A percentile compares a stretch with the other conserved stretches of the same genome.
phyloP scores from a whole-genome alignment of 2,888 invertebrate species.

The Sinhomidia bicolor region DNA sequence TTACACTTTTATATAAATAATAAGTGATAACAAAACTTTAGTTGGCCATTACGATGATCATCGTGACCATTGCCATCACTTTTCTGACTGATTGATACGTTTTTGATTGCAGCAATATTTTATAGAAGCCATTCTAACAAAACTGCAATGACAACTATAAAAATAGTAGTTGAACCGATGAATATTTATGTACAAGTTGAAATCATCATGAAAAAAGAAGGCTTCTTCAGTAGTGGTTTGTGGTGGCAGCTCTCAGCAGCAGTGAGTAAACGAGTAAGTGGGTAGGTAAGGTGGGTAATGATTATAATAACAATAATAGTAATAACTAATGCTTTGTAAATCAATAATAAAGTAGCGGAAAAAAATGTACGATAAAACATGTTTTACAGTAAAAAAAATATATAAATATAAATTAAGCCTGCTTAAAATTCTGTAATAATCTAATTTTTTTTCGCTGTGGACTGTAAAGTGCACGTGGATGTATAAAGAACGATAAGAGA shows the following conservation, averaged over 20 bases:
- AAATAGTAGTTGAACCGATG: constrained; percentile 49
- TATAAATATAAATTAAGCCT: too few species aligned
- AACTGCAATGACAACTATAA: constrained; percentile 35
- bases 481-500: too few species aligned
- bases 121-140: constrained; percentile 14
- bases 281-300: background rate
- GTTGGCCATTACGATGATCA: constrained; percentile 43
- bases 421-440: too few species aligned
- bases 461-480: too few species aligned
- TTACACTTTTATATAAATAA: background rate
- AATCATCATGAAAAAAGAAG: background rate
- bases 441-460: too few species aligned
- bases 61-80: constrained; percentile 42
- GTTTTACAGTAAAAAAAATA: too few species aligned
- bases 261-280: background rate
- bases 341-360: too few species aligned
- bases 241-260: background rate
- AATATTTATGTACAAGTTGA: constrained; percentile 25
- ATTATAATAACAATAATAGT: background rate
- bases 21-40: constrained; percentile 30
- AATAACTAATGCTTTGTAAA: background rate
- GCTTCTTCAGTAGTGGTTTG: constrained; percentile 30
- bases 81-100: constrained; percentile 58
- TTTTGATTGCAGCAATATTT: constrained; percentile 59
- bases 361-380: too few species aligned